Base-by-base conservation (phyloP, 1,140 invertebrate species). In the Lasioglossum albipes region DNA sequence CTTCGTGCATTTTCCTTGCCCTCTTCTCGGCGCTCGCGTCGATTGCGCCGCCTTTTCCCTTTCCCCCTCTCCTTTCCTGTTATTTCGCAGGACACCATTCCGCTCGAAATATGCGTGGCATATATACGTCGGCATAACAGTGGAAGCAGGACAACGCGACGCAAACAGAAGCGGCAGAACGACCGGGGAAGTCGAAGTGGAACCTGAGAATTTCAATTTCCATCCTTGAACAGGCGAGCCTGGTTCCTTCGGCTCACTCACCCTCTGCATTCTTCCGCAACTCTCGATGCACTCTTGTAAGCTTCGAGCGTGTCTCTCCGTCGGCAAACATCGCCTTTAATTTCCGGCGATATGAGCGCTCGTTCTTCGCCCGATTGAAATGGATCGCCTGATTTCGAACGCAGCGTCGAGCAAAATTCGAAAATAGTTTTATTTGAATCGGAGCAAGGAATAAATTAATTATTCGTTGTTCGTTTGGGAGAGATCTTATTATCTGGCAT, bases 131-230 rank as follows among this genome's bases (percentile, higher is more conserved):
- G 36, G 12, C 18, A 54, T 49, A 49, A 49, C 45, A 49, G 27
- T 13, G 49, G 36, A 36, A 65, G 27, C 16, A 20, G 70, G 7
- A 27, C 67, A 52, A 49, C 13, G 22, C 1, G 42, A 73, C 73
- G 57, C 62, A 84, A 75, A 81, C 61, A 77, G 22, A 45, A 31
- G 7, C 59, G 69, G n/a, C 41, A 59, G 57, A 59, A 72, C 49
- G 57, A 31, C 45, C 45, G 13, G 31, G 31, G 22, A 31, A 27
- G 20, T 77, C 18, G 75, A 72, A 45, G 61, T 71, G 45, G 70
- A 83, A 76, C 64, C 62, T 31, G 64, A 86, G 84, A 83, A 81
- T 77, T 83, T 74, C 81, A 86, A 86, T 86, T 86, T 86, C 68
- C 61, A 80, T 83, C 65, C 42, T 68, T 22, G 49, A 49, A 61